Conservation (phyloP, 2,888 invertebrate species). For the Entomobrya multifasciata region DNA sequence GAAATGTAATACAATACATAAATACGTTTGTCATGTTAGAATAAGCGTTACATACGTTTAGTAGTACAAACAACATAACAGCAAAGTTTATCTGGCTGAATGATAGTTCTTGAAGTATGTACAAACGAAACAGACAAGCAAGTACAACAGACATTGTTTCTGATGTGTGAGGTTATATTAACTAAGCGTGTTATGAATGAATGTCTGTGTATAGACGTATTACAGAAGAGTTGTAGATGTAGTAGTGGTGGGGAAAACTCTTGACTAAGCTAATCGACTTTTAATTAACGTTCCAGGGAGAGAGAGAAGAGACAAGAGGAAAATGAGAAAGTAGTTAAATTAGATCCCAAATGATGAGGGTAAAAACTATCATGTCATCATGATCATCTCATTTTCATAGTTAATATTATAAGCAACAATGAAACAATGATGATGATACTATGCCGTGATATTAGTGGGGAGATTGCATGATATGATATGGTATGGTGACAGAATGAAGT, state of each 20-base stretch:
- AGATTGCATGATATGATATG: neutral
- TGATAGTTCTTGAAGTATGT: constrained; percentile 1
- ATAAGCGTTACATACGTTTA: neutral
- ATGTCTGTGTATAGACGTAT: neutral
- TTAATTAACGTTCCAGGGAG: constrained; percentile 64
- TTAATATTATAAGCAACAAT: constrained; percentile 10
- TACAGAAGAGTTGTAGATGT: neutral
- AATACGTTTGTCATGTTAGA: neutral
- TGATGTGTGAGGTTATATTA: too few species aligned
- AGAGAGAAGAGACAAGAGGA: neutral
- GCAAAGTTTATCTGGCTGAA: too few species aligned
- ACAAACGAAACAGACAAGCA: neutral
- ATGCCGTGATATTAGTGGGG: neutral
- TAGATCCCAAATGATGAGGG: constrained; percentile 54
- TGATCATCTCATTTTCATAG: neutral
- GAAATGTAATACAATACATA: neutral
- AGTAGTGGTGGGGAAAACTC: constrained; percentile 29
- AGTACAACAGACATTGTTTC: too few species aligned
- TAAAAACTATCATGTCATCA: constrained; percentile 48
- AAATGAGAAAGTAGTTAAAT: constrained; percentile 61
- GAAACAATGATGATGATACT: neutral
- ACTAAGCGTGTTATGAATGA: neutral
- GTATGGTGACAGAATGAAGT: neutral
- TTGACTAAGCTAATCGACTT: constrained; percentile 61
- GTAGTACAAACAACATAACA: too few species aligned